Evolutionary conservation across 2,888 invertebrate genomes (phyloP).

Genomic region (Rutpela maculata): DNA sequence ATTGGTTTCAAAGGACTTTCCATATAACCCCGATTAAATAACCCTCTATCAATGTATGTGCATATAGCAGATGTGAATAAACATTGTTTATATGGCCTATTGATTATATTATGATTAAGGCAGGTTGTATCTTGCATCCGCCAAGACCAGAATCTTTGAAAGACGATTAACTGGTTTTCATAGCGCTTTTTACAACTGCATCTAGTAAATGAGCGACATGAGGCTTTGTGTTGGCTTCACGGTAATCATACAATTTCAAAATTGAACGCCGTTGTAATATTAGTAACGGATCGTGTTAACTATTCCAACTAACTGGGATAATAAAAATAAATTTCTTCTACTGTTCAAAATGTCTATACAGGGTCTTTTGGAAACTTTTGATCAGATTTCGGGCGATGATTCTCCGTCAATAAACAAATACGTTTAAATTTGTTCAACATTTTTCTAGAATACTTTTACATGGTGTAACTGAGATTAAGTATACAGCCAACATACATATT

Average conservation of each 20-base stretch:
- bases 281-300: background rate
- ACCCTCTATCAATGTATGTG: background rate
- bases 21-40: background rate
- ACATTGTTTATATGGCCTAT: background rate
- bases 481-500: no score
- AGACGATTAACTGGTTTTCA: slow-evolving; percentile 17
- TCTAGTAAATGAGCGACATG: slow-evolving; percentile 14
- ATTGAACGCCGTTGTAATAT: background rate
- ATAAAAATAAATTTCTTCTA: no score
- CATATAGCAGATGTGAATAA: background rate
- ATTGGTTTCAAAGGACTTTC: background rate
- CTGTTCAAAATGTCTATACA: no score
- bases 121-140: slow-evolving; percentile 15
- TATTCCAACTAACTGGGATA: no score
- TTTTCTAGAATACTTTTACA: no score
- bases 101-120: slow-evolving; percentile 7
- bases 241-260: slow-evolving; percentile 1
- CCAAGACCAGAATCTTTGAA: background rate
- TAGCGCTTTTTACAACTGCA: background rate
- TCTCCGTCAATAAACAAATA: no score
- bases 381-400: no score
- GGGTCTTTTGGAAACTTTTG: no score
- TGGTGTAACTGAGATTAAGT: no score
- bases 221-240: background rate
- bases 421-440: no score